Percentiles rank a stretch among this genome's conserved stretches.
These are phyloP conservation scores for Glaucopsyche alexis DNA, from an alignment of 2,888 invertebrate genomes.

Conservation along the genomic window DNA sequence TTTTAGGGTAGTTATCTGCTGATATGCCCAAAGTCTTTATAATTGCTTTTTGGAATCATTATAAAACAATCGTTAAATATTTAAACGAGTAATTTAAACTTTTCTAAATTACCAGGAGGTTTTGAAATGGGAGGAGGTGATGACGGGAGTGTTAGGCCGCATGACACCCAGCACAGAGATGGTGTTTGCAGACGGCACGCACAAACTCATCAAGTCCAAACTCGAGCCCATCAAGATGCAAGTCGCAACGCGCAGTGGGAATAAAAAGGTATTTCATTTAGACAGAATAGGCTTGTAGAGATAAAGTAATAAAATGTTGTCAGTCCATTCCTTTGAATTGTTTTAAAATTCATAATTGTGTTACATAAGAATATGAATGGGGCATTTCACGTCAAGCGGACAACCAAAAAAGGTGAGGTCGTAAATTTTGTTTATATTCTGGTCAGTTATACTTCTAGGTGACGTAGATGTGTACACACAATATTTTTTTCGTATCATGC, in stretches of 20 bases:
- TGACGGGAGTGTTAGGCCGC: conserved; percentile 81
- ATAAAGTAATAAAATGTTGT: no score
- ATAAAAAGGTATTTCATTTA: conserved; percentile 86
- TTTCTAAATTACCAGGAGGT: conserved; percentile 51
- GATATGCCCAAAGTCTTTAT: not conserved
- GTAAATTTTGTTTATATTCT: no score
- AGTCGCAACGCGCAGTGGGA: conserved; percentile 88
- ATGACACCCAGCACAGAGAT: conserved; percentile 88
- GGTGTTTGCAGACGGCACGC: conserved; percentile 73
- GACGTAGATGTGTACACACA: no score
- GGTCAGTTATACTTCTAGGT: no score
- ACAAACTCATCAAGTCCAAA: conserved; percentile 80
- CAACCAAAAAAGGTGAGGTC: no score
- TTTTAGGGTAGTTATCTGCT: no score
- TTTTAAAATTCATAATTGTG: no score
- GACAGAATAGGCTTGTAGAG: no score
- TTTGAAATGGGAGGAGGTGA: conserved; percentile 86
- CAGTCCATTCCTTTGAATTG: no score
- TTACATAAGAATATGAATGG: no score
- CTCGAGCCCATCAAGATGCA: conserved; percentile 89
- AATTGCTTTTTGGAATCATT: not conserved
- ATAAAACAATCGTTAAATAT: not conserved
- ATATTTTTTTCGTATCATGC: no score
- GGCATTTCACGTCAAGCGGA: no score
- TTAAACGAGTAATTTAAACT: conserved; percentile 1